Evolutionary conservation across 2,113 vertebrate species (phyloP), one percentile per base, ranked within the genome.

Genomic region (Odocoileus virginianus): DNA sequence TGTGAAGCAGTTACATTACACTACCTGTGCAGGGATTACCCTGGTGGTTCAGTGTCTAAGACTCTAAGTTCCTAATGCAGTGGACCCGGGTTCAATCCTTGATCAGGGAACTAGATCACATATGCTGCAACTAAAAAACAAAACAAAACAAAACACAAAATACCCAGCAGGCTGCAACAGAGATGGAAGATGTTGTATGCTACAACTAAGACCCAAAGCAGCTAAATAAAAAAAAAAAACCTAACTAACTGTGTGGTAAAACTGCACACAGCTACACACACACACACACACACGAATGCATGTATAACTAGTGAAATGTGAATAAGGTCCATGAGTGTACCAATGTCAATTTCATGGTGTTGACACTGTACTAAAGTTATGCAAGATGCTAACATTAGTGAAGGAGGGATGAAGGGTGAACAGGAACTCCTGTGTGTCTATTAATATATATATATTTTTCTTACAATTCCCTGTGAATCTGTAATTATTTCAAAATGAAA

Each of bases 401-500:
- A 95, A 81, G n/a, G 30, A 47, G 19, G 27, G 64, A 50, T 92
- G n/a, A 94, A 28, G 6, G 21, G 52, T 79, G 11, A 60, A 55
- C 1, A 54, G 36, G 19, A 55, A 36, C 7, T 95, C 61, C 15
- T 40, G 67, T 40, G 40, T 43, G 71, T 76, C 27, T 58, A 27
- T 58, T 27, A 55, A 71, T 71, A 71, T 71, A 61, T 30, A 25
- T 43, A 81, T 15, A 52, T 54, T 84, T 60, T 89, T 61, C 67
- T 91, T 76, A 87, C 30, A 92, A 74, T 2, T 74, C 83, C 86
- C 47, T 93, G 19, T 57, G 67, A 96, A 55, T 94, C 50, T 97
- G 9, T 60, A 92, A 36, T 79, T 79, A 82, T 93, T 95, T 96
- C 78, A 88, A 89, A 97, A 94, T 57, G 84, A 88, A 87, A 96